Evolutionary conservation across 2,888 invertebrate species (phyloP).

Genomic region (Alcis repandata): DNA sequence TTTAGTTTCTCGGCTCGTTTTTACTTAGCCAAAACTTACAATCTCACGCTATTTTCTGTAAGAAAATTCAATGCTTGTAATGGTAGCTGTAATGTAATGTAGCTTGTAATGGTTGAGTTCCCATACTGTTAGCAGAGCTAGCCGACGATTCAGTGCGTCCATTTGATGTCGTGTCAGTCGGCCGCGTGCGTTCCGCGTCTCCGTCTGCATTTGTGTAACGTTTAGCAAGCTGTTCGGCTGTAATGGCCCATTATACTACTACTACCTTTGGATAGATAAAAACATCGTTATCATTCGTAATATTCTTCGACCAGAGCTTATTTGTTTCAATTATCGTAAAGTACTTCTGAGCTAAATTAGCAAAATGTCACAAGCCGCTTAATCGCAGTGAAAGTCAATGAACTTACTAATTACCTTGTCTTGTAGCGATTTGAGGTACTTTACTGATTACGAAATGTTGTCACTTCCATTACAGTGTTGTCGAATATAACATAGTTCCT

Average conservation of each 20-base stretch:
- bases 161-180: slow-evolving; percentile 73
- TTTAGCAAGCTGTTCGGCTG: slow-evolving; percentile 31
- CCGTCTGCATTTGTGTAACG: slow-evolving; percentile 70
- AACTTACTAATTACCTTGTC: background rate
- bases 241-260: background rate
- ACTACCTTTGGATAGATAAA: background rate
- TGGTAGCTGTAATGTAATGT: too few relatives aligned
- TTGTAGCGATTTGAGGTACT: background rate
- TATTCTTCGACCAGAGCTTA: background rate
- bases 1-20: background rate
- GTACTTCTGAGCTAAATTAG: background rate
- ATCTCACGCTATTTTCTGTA: too few relatives aligned
- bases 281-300: too few relatives aligned
- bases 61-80: too few relatives aligned
- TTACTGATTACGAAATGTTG: background rate
- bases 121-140: slow-evolving; percentile 28
- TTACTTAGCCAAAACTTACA: too few relatives aligned
- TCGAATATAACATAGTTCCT: background rate
- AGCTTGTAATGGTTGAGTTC: background rate
- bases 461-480: background rate
- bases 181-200: slow-evolving; percentile 73
- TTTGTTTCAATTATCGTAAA: background rate
- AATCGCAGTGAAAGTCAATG: slow-evolving; percentile 5
- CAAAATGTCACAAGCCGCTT: background rate
- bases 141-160: slow-evolving; percentile 50